Percentiles rank a stretch among this genome's conserved stretches.
These are phyloP conservation scores for Phortica okadai DNA, from an alignment of 2,888 invertebrate genomes.

Conservation along the genomic window DNA sequence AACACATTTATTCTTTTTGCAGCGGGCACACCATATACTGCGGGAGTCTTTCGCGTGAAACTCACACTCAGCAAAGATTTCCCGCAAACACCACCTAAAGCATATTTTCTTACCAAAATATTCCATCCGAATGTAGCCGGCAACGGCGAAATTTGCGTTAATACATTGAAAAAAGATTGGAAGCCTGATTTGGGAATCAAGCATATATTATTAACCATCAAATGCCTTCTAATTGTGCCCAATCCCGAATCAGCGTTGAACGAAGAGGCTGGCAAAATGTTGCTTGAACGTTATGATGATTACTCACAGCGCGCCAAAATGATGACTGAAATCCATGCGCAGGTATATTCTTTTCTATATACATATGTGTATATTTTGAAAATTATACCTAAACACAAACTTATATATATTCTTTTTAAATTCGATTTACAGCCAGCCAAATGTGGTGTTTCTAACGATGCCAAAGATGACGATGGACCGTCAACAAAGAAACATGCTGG, in stretches of 20 bases:
- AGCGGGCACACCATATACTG: constrained; percentile 94
- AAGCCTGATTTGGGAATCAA: constrained; percentile 95
- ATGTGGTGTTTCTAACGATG: constrained; percentile 64
- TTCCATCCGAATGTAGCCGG: constrained; percentile 97
- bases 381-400: not conserved
- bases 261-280: constrained; percentile 95
- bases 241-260: constrained; percentile 98
- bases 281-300: constrained; percentile 94
- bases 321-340: constrained; percentile 94
- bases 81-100: constrained; percentile 94
- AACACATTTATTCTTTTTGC: not conserved
- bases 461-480: constrained; percentile 81
- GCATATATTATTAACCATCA: constrained; percentile 94
- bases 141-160: constrained; percentile 97
- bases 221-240: constrained; percentile 96
- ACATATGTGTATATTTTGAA: not conserved
- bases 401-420: not conserved
- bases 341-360: constrained; percentile 76
- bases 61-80: constrained; percentile 94
- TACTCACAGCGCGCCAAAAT: constrained; percentile 92
- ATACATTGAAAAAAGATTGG: constrained; percentile 97
- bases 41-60: constrained; percentile 93
- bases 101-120: constrained; percentile 94
- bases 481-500: constrained; percentile 90
- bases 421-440: constrained; percentile 77